Percentiles rank a stretch among this genome's conserved stretches.
These are phyloP conservation scores for Apostichopus californicus DNA, from an alignment of 35 echinoderm and acorn worm species.

Conservation along the genomic window DNA sequence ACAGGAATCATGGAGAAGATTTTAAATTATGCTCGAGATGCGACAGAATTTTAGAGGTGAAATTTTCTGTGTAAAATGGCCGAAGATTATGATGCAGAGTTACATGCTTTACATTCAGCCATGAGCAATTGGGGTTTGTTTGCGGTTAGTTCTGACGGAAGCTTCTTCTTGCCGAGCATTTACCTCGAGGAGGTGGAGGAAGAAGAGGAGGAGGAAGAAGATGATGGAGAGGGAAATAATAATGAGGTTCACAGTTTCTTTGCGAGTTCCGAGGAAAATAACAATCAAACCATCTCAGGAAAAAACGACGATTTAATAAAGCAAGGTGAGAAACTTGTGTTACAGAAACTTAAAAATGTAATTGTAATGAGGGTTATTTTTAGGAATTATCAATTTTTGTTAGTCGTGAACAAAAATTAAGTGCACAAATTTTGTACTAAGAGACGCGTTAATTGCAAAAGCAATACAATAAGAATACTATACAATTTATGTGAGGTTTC, in stretches of 20 bases:
- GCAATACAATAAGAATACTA: no score
- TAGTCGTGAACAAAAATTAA: no score
- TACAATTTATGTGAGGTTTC: no score
- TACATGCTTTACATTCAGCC: background rate
- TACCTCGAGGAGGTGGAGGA: constrained; percentile 14
- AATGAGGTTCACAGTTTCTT: background rate
- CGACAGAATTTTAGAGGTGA: background rate
- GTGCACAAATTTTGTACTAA: no score
- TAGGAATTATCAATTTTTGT: no score
- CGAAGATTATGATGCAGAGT: constrained; percentile 25
- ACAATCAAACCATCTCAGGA: background rate
- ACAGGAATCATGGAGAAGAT: background rate
- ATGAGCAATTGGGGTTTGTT: constrained; percentile 28
- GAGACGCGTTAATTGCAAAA: no score
- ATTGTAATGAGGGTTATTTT: no score
- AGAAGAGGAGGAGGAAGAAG: background rate
- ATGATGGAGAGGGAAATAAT: background rate
- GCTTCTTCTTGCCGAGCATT: constrained; percentile 19
- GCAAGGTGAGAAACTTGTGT: constrained; percentile 21
- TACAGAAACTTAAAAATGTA: no score
- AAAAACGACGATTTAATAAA: background rate
- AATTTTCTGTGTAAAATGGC: background rate
- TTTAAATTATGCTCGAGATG: background rate
- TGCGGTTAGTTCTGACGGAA: background rate
- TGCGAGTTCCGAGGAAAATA: background rate